phyloP scores from a whole-genome alignment of 2,797 vertebrate species.

The Mormyrus hasselquistii region DNA sequence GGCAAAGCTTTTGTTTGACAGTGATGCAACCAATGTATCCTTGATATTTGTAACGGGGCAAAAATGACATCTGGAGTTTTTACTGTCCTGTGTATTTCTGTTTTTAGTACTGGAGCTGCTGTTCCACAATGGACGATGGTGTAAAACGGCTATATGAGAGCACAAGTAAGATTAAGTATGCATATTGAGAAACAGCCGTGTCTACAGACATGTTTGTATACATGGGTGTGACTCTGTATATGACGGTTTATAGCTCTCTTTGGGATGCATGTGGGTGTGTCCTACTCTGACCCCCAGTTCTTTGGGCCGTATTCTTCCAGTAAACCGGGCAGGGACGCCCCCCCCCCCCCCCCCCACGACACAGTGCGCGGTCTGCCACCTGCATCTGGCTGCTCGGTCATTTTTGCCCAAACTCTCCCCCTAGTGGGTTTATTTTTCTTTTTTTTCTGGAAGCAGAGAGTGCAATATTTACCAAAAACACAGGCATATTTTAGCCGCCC shows the following conservation, averaged over 20 bases:
- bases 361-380: background rate
- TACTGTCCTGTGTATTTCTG: background rate
- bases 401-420: background rate
- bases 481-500: constrained; percentile 20
- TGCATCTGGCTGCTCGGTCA: background rate
- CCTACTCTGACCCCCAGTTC: constrained; percentile 23
- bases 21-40: background rate
- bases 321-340: background rate
- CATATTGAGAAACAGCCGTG: background rate
- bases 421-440: background rate
- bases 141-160: background rate
- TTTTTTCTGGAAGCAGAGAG: background rate
- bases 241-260: background rate
- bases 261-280: background rate
- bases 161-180: background rate
- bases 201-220: background rate
- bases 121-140: background rate
- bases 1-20: background rate
- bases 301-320: constrained; percentile 12
- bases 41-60: background rate
- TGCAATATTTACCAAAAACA: constrained; percentile 26
- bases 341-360: background rate
- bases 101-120: background rate
- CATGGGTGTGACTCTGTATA: background rate
- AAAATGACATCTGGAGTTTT: background rate